These are phyloP conservation scores for Chelon labrosus DNA, from an alignment of 2,797 vertebrate species.

Conservation along the genomic window DNA sequence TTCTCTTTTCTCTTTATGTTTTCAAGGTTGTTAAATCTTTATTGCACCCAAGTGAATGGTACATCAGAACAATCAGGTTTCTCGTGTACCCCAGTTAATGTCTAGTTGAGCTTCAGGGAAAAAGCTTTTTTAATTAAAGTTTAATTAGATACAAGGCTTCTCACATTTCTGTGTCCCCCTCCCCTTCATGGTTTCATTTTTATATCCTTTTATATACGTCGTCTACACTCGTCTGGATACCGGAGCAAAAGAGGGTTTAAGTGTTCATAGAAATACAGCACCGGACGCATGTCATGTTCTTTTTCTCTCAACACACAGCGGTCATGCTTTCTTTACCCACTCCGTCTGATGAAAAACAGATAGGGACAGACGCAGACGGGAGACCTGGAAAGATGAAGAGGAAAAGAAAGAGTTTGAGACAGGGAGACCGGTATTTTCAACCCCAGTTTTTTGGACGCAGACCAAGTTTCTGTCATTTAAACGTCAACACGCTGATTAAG, in stretches of 20 bases:
- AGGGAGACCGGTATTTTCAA: background rate
- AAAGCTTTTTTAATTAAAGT: background rate
- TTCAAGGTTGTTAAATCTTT: constrained; percentile 8
- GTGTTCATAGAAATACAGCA: background rate
- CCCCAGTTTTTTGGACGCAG: constrained; percentile 40
- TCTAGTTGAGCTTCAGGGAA: background rate
- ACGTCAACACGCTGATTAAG: constrained; percentile 75
- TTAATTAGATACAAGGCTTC: background rate
- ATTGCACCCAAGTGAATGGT: background rate
- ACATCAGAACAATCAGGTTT: constrained; percentile 20
- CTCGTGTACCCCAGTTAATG: background rate
- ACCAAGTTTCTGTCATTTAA: constrained; percentile 68
- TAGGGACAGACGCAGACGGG: constrained; percentile 1
- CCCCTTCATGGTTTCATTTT: background rate
- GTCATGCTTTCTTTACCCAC: constrained; percentile 19
- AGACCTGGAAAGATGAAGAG: constrained; percentile 19
- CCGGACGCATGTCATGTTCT: constrained; percentile 25
- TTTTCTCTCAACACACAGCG: constrained; percentile 31
- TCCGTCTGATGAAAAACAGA: constrained; percentile 53
- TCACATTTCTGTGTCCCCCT: background rate
- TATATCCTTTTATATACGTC: background rate
- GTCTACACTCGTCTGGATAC: background rate
- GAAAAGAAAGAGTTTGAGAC: constrained; percentile 6
- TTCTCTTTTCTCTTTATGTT: constrained; percentile 10
- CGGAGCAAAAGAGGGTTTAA: background rate